Evolutionary conservation across 2,113 vertebrate genomes (phyloP), one percentile per base, ranked within the genome.

Genomic region (Prolemur simus): DNA sequence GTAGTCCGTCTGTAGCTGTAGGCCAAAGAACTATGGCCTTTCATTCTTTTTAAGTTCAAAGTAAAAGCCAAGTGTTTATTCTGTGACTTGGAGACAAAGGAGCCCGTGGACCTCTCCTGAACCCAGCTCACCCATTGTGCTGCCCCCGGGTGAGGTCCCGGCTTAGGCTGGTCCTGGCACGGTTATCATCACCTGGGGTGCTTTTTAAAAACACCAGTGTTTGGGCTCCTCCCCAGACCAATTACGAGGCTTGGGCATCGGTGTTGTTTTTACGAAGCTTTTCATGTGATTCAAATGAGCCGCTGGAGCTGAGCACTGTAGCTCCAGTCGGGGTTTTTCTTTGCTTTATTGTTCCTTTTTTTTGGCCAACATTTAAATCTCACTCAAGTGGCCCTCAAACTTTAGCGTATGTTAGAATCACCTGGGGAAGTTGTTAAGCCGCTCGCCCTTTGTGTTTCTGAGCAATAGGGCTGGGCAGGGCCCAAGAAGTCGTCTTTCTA

Each of bases 41-140:
- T 78, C 29, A 69, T 64, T 91, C 86, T 87, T 93, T 96, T 47
- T 60, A 78, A 52, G 29, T 60, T 94, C 54, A 89, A 63, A 94
- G 87, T 21, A 14, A 95, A 96, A 96, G 56, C 29, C 21, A 1
- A 13, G 21, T 91, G 39, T 87, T 83, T 37, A n/a, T 71, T 78
- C 5, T 34, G 8, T 60, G 69, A 32, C 63, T 69, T 54, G 8
- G 85, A 18, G 39, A 58, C 56, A 95, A 81, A 92, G 95, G 64
- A 42, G 2, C 3, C 5, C n/a, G 63, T 1, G 1, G 8, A 1
- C 23, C 63, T 83, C 63, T 14, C 29, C 20, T 7, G 66, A 58
- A 32, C 21, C n/a, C 0, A 6, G 5, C 68, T 18, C 71, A 2
- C 4, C 91, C 73, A 56, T 84, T 60, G 83, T 1, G 74, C 83